Evolutionary conservation across 35 echinoderm and acorn worm species (phyloP).

Genomic region (Nesometra sesokonis): DNA sequence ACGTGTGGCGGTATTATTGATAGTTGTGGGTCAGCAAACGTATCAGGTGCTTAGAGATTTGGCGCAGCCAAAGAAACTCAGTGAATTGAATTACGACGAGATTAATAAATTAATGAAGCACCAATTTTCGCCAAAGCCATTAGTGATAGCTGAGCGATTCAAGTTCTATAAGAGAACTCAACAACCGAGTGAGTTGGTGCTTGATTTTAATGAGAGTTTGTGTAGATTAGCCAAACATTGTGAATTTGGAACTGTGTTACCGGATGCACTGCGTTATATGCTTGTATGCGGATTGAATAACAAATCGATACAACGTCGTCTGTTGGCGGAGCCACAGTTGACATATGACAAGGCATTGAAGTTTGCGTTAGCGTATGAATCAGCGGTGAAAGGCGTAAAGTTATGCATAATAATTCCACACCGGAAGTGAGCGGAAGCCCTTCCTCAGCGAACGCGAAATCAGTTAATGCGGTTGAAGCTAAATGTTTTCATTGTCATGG

Average conservation of each 20-base stretch:
- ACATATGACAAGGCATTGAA: constrained; percentile 28
- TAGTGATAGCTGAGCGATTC: constrained; percentile 16
- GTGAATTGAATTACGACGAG: constrained; percentile 3
- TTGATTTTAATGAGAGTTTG: constrained; percentile 15
- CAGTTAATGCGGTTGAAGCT: too few relatives aligned
- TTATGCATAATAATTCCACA: too few relatives aligned
- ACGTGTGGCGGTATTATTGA: too few relatives aligned
- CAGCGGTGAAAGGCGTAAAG: background rate
- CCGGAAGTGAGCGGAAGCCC: too few relatives aligned
- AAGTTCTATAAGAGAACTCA: constrained; percentile 20
- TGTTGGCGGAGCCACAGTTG: constrained; percentile 23
- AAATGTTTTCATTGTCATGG: too few relatives aligned
- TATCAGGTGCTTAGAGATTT: too few relatives aligned
- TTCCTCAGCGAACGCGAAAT: too few relatives aligned
- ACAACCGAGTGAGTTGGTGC: constrained; percentile 25
- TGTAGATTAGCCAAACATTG: constrained; percentile 22
- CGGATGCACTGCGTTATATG: constrained; percentile 25
- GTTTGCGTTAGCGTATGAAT: constrained; percentile 14
- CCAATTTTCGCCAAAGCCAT: constrained; percentile 18
- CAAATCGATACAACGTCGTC: constrained; percentile 1
- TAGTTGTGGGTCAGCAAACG: too few relatives aligned
- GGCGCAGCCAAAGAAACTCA: too few relatives aligned
- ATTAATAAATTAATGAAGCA: background rate
- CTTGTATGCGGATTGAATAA: constrained; percentile 34
- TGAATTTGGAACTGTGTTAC: constrained; percentile 20